Evolutionary conservation across 2,888 invertebrate genomes (phyloP).

Genomic region (Caenorhabditis doughertyi): DNA sequence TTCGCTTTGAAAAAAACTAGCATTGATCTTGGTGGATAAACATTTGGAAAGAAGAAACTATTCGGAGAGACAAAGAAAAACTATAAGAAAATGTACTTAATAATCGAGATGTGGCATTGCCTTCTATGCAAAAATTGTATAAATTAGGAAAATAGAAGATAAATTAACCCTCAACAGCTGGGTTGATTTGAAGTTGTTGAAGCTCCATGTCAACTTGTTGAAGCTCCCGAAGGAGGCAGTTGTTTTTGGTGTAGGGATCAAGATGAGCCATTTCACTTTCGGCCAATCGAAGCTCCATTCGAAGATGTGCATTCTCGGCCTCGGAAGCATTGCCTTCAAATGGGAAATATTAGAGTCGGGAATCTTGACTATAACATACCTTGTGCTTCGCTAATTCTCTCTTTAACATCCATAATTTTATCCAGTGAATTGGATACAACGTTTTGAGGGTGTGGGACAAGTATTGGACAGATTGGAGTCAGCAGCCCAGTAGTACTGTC

Average conservation of each 20-base stretch:
- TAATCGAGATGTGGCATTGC: slow-evolving; percentile 23
- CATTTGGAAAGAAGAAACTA: neutral
- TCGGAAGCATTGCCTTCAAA: slow-evolving; percentile 59
- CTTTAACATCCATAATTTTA: slow-evolving; percentile 78
- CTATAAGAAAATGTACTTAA: slow-evolving; percentile 10
- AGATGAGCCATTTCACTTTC: slow-evolving; percentile 77
- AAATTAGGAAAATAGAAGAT: neutral
- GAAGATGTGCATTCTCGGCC: slow-evolving; percentile 70
- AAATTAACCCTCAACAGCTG: slow-evolving; percentile 14
- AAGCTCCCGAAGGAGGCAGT: slow-evolving; percentile 76
- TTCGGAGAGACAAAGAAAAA: slow-evolving; percentile 1
- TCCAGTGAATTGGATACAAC: slow-evolving; percentile 78
- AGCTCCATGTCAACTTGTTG: slow-evolving; percentile 75
- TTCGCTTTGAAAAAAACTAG: neutral
- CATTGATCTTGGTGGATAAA: neutral
- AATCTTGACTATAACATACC: slow-evolving; percentile 17
- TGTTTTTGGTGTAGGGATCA: slow-evolving; percentile 79
- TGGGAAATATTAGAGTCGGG: neutral
- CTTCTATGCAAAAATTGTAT: slow-evolving; percentile 17
- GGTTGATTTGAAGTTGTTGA: slow-evolving; percentile 68
- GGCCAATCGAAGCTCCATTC: slow-evolving; percentile 77
- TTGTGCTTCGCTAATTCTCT: slow-evolving; percentile 76
- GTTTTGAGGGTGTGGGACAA: slow-evolving; percentile 74
- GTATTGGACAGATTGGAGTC: slow-evolving; percentile 59
- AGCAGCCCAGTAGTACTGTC: slow-evolving; percentile 54